Conservation (phyloP, 2,888 invertebrate species). For the Leptinotarsa peninsularis region DNA sequence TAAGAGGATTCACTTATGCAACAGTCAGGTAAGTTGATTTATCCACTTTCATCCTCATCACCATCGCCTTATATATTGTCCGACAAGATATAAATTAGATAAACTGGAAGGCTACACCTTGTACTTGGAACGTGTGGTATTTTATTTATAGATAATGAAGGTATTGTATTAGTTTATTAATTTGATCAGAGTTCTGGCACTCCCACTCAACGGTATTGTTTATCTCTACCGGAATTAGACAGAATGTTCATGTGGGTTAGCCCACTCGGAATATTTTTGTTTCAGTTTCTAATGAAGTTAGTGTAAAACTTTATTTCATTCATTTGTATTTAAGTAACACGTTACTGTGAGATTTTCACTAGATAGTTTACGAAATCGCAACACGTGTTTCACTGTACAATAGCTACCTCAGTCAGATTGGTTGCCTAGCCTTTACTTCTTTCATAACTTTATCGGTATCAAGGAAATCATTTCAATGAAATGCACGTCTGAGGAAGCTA, state of each 20-base stretch:
- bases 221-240: not conserved
- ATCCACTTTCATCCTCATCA: conserved; percentile 20
- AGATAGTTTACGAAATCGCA: too few relatives aligned
- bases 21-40: conserved; percentile 74
- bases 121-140: conserved; percentile 22
- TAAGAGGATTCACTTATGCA: conserved; percentile 84
- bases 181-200: conserved; percentile 12
- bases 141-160: conserved; percentile 25
- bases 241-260: not conserved
- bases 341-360: too few relatives aligned
- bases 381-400: too few relatives aligned
- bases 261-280: not conserved
- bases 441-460: too few relatives aligned
- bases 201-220: conserved; percentile 8
- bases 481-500: too few relatives aligned
- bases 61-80: conserved; percentile 34
- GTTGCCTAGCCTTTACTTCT: too few relatives aligned
- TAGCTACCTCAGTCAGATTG: too few relatives aligned
- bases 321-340: too few relatives aligned
- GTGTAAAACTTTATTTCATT: too few relatives aligned
- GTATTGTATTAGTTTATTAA: conserved; percentile 22
- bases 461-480: too few relatives aligned
- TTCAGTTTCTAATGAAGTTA: too few relatives aligned
- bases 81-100: conserved; percentile 40
- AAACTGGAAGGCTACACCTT: conserved; percentile 30